These are phyloP conservation scores for Ennomos erosarius DNA, from an alignment of 2,888 invertebrate species.

Conservation along the genomic window DNA sequence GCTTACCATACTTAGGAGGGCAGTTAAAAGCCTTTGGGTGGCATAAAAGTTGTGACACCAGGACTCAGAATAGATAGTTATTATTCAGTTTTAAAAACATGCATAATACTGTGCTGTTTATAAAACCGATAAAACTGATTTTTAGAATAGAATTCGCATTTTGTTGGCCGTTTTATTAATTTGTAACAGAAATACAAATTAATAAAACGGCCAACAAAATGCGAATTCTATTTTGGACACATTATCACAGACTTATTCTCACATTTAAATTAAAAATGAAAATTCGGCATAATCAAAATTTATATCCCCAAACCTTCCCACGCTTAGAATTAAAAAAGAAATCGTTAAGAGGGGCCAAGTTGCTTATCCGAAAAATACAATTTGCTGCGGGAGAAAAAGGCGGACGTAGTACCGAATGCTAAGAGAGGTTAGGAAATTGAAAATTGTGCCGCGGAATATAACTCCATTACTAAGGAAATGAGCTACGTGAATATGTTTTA, in stretches of 20 bases:
- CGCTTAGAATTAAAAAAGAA: constrained; percentile 36
- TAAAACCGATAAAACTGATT: too few relatives aligned
- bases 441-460: constrained; percentile 81
- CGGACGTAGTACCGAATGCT: constrained; percentile 64
- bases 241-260: constrained; percentile 6
- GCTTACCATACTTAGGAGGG: too few relatives aligned
- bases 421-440: constrained; percentile 82
- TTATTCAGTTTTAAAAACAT: too few relatives aligned
- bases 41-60: too few relatives aligned
- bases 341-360: constrained; percentile 45
- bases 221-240: not conserved
- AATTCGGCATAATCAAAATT: constrained; percentile 23
- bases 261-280: constrained; percentile 7
- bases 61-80: too few relatives aligned
- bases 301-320: constrained; percentile 22
- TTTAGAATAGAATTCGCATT: too few relatives aligned
- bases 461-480: constrained; percentile 82
- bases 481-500: constrained; percentile 79
- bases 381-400: constrained; percentile 54
- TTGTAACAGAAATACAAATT: too few relatives aligned
- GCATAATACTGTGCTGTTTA: too few relatives aligned
- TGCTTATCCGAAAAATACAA: constrained; percentile 53
- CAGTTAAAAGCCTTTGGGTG: too few relatives aligned
- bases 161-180: too few relatives aligned
- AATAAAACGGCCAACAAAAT: too few relatives aligned